A percentile compares a stretch with the other conserved stretches of the same genome.
Evolutionary conservation across 2,113 vertebrate species (phyloP).

Genomic region (Myrmecophaga tridactyla): DNA sequence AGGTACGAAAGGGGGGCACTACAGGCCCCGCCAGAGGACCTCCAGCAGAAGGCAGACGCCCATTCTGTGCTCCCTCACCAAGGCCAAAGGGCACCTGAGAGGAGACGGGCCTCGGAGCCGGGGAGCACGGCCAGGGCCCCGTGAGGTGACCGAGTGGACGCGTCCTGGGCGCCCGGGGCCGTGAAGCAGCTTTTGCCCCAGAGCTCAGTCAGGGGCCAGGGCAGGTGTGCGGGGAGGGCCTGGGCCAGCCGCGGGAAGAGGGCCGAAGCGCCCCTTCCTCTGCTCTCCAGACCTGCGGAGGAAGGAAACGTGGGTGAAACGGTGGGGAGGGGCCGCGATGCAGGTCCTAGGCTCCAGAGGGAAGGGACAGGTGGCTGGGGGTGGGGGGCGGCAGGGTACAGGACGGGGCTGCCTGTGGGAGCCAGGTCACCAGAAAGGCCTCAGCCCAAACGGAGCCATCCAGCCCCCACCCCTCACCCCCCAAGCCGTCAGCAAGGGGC

Average conservation of each 20-base stretch:
- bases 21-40: background rate
- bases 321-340: fast-evolving
- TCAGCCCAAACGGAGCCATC: background rate
- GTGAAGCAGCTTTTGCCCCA: conserved; percentile 35
- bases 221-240: conserved; percentile 62
- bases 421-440: background rate
- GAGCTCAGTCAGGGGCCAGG: background rate
- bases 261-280: conserved; percentile 61
- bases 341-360: background rate
- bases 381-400: background rate
- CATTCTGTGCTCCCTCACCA: conserved; percentile 58
- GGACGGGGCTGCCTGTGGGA: background rate
- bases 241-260: conserved; percentile 55
- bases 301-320: conserved; percentile 57
- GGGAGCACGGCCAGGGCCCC: conserved; percentile 24
- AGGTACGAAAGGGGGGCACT: background rate
- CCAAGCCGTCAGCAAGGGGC: background rate
- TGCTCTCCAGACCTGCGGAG: conserved; percentile 68
- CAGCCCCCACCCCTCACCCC: background rate
- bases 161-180: conserved; percentile 46
- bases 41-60: conserved; percentile 64
- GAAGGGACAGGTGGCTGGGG: background rate
- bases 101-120: conserved; percentile 25
- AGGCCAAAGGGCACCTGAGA: conserved; percentile 66
- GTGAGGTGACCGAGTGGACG: background rate